Conservation (phyloP, 2,888 invertebrate genomes). For the Drosophila borealis region DNA sequence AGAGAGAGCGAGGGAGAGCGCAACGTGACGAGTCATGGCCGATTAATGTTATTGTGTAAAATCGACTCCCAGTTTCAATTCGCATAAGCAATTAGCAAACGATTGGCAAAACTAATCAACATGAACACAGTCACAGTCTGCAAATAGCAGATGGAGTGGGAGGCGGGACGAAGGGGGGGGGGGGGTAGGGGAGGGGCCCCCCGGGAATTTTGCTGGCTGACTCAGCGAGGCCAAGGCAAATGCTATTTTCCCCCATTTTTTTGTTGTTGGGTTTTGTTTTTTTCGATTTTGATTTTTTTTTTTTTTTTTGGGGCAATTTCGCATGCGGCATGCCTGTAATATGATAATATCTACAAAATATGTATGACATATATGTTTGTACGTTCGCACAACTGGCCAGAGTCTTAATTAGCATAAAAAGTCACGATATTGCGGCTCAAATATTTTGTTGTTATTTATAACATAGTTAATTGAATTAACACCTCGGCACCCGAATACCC, state of each 20-base stretch:
- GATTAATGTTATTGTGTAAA: constrained; percentile 50
- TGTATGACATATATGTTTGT: constrained; percentile 25
- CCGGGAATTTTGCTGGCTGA: constrained; percentile 22
- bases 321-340: constrained; percentile 18
- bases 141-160: constrained; percentile 5
- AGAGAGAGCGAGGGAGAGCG: background rate
- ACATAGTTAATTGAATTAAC: constrained; percentile 76
- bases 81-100: constrained; percentile 64
- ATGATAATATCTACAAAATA: constrained; percentile 27
- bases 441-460: constrained; percentile 77
- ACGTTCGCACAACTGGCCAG: constrained; percentile 37
- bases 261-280: background rate
- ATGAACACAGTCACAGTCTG: constrained; percentile 27
- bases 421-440: constrained; percentile 74
- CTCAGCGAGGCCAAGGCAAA: constrained; percentile 36
- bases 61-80: constrained; percentile 39
- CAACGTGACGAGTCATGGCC: constrained; percentile 55
- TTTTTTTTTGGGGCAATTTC: constrained; percentile 17
- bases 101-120: constrained; percentile 66
- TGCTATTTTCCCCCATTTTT: constrained; percentile 25
- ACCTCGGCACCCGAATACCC: constrained; percentile 43
- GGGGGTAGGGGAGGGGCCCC: background rate
- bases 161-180: background rate
- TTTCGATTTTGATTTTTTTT: background rate
- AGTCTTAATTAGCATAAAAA: constrained; percentile 73